These are phyloP conservation scores for Thyatira batis DNA, from an alignment of 2,888 invertebrate species.

Conservation along the genomic window DNA sequence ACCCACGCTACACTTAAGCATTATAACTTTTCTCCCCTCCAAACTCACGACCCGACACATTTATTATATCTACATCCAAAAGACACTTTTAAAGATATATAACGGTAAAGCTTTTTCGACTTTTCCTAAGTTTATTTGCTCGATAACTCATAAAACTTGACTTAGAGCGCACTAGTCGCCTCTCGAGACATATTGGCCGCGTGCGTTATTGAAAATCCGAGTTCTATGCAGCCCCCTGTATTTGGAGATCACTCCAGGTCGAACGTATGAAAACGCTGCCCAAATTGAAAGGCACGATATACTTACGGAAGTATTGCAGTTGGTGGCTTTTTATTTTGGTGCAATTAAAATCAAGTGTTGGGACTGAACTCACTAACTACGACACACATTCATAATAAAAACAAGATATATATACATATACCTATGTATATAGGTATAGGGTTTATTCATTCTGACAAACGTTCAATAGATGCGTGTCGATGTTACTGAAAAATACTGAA, in stretches of 20 bases:
- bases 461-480: neutral
- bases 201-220: slow-evolving; percentile 60
- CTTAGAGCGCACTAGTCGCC: slow-evolving; percentile 54
- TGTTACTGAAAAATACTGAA: neutral
- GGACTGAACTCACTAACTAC: no score
- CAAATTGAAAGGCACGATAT: slow-evolving; percentile 39
- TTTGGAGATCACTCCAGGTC: slow-evolving; percentile 58
- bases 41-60: neutral
- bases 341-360: neutral
- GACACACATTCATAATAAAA: no score
- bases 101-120: neutral
- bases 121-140: slow-evolving; percentile 38
- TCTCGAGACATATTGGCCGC: slow-evolving; percentile 59
- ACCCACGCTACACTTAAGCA: neutral
- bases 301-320: slow-evolving; percentile 5
- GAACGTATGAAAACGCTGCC: slow-evolving; percentile 44
- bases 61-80: neutral
- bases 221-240: slow-evolving; percentile 55
- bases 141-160: slow-evolving; percentile 63
- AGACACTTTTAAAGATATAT: neutral
- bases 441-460: neutral
- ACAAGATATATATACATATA: no score
- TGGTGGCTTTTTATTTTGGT: slow-evolving; percentile 1
- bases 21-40: neutral
- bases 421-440: neutral